Conservation (phyloP, 1,140 invertebrate species). For the Anagrus nilaparvatae region DNA sequence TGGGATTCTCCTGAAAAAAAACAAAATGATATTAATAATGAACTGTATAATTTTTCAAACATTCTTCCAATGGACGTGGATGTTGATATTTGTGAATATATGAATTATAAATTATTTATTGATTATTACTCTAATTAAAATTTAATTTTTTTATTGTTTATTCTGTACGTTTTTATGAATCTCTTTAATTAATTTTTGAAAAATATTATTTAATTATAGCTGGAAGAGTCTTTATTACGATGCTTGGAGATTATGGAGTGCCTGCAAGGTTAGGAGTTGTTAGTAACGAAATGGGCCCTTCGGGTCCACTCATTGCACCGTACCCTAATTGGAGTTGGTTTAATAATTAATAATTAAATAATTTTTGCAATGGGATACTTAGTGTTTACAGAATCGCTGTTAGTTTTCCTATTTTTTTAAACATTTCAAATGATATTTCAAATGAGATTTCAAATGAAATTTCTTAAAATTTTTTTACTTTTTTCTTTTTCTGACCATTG, state of each 20-base stretch:
- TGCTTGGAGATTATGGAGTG: slow-evolving; percentile 9
- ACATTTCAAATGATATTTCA: no score
- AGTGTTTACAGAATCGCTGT: slow-evolving; percentile 13
- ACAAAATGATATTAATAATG: slow-evolving; percentile 12
- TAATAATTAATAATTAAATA: no score
- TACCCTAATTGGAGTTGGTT: slow-evolving; percentile 13
- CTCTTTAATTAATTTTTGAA: no score
- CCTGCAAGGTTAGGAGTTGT: slow-evolving; percentile 7
- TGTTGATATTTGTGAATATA: slow-evolving; percentile 6
- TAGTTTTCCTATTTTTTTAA: no score
- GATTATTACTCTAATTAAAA: no score
- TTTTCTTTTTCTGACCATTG: no score
- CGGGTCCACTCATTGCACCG: slow-evolving; percentile 8
- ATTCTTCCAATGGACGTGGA: slow-evolving; percentile 16
- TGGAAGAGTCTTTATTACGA: slow-evolving; percentile 12
- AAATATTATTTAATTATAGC: no score
- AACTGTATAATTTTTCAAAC: slow-evolving; percentile 10
- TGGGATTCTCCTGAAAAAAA: slow-evolving; percentile 9
- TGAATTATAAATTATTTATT: no score
- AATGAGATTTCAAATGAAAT: no score
- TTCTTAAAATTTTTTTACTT: no score
- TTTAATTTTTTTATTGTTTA: no score
- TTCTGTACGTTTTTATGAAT: no score
- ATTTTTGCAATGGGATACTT: slow-evolving; percentile 13
- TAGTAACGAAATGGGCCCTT: neutral